Conservation (phyloP, 2,888 invertebrate genomes). For the Arrhopalites spinosus region DNA sequence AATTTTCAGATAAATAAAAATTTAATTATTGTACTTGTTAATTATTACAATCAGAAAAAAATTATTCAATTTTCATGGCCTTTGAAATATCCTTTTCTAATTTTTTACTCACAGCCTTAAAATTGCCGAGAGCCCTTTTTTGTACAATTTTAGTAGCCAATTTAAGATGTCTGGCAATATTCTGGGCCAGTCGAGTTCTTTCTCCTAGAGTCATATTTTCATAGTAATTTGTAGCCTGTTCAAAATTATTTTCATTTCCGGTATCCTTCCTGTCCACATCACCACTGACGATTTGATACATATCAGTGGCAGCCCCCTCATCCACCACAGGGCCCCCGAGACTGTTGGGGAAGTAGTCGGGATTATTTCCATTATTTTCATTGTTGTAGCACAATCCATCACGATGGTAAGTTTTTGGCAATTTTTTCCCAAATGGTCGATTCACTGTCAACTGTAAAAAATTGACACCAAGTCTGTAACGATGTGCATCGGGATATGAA, state of each 20-base stretch:
- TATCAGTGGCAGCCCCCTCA: constrained; percentile 64
- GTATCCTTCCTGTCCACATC: constrained; percentile 74
- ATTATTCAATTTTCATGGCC: too few relatives aligned
- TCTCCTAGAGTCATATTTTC: constrained; percentile 74
- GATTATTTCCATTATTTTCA: constrained; percentile 77
- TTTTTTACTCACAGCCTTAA: too few relatives aligned
- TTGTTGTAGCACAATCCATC: constrained; percentile 77
- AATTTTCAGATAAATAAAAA: too few relatives aligned
- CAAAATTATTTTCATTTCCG: constrained; percentile 86
- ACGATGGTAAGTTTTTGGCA: constrained; percentile 77
- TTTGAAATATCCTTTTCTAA: too few relatives aligned
- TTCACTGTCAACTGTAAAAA: constrained; percentile 93
- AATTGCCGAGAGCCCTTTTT: too few relatives aligned
- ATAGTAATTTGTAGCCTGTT: constrained; percentile 82
- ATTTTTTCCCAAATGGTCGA: constrained; percentile 72
- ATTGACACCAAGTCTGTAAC: constrained; percentile 88
- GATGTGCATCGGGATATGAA: constrained; percentile 89
- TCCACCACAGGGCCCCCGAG: constrained; percentile 83
- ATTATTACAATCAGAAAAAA: too few relatives aligned
- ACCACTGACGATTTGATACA: constrained; percentile 69
- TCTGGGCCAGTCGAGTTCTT: constrained; percentile 73
- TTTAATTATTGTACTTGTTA: too few relatives aligned
- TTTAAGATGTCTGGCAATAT: constrained; percentile 84
- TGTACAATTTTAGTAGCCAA: too few relatives aligned
- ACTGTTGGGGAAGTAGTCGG: constrained; percentile 87